These are phyloP conservation scores for Drosophila picticornis DNA, from an alignment of 2,888 invertebrate genomes.

Conservation along the genomic window DNA sequence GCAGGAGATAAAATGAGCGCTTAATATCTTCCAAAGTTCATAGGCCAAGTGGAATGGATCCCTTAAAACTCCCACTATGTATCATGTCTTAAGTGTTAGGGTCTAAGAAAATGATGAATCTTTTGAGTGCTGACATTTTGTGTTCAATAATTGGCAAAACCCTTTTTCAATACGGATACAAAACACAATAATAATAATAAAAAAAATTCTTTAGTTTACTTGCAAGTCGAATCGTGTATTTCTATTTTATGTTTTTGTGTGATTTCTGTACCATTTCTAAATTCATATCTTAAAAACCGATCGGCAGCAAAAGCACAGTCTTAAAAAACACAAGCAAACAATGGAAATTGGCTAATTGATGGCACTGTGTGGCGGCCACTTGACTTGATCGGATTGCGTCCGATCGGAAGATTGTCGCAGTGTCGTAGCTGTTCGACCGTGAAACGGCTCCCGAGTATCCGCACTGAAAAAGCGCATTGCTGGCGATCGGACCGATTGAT, in stretches of 20 bases:
- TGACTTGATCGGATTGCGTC: slow-evolving; percentile 63
- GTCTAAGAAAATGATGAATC: not conserved
- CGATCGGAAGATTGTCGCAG: slow-evolving; percentile 37
- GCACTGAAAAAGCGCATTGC: slow-evolving; percentile 57
- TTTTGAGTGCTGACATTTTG: not conserved
- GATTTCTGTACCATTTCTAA: not conserved
- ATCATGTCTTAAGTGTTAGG: fast-evolving
- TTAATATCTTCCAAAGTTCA: not conserved
- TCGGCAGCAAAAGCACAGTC: slow-evolving; percentile 46
- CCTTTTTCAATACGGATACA: not conserved
- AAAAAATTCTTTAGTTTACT: not conserved
- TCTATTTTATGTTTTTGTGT: not conserved
- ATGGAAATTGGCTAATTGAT: slow-evolving; percentile 64
- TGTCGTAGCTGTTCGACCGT: slow-evolving; percentile 36
- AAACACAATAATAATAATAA: not conserved
- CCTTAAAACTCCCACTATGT: not conserved
- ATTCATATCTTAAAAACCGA: slow-evolving; percentile 14
- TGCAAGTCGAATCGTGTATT: not conserved
- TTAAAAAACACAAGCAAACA: slow-evolving; percentile 19
- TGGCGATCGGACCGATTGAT: slow-evolving; percentile 45
- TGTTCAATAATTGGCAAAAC: not conserved
- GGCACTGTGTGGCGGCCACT: slow-evolving; percentile 63
- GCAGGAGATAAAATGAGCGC: not conserved
- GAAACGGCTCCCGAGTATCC: slow-evolving; percentile 31
- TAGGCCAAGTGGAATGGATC: no score